Conservation (phyloP, 1,140 invertebrate genomes). For the Trichonephila inaurata region DNA sequence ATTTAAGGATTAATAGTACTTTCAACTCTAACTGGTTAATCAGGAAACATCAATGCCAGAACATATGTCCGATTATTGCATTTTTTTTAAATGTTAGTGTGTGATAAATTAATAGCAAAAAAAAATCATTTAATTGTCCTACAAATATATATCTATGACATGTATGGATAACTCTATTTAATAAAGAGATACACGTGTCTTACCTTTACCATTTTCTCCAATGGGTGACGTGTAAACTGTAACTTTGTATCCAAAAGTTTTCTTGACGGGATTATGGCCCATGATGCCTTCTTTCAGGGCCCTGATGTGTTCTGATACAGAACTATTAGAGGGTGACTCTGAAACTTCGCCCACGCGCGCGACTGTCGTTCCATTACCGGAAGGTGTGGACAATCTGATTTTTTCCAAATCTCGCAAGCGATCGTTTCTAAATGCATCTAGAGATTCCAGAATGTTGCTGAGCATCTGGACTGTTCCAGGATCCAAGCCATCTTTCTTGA, state of each 20-base stretch:
- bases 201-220: conserved; percentile 56
- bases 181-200: neutral
- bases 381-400: conserved; percentile 20
- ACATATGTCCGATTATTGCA: too few relatives aligned
- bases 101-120: too few relatives aligned
- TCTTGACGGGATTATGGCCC: conserved; percentile 74
- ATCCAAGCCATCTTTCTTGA: conserved; percentile 36
- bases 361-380: conserved; percentile 33
- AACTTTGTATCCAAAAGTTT: conserved; percentile 77
- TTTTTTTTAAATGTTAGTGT: too few relatives aligned
- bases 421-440: conserved; percentile 68
- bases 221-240: conserved; percentile 76
- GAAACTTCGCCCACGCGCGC: neutral
- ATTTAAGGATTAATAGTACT: too few relatives aligned
- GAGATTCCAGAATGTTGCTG: conserved; percentile 69
- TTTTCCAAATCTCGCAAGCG: conserved; percentile 57
- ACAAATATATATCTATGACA: too few relatives aligned
- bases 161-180: too few relatives aligned
- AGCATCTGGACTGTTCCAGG: conserved; percentile 63
- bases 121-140: too few relatives aligned
- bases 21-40: too few relatives aligned
- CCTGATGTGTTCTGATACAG: conserved; percentile 68
- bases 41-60: too few relatives aligned
- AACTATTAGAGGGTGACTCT: conserved; percentile 26
- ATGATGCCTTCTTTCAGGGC: conserved; percentile 69